Conservation (phyloP, 2,888 invertebrate species). For the Lepidochrysops patricia region DNA sequence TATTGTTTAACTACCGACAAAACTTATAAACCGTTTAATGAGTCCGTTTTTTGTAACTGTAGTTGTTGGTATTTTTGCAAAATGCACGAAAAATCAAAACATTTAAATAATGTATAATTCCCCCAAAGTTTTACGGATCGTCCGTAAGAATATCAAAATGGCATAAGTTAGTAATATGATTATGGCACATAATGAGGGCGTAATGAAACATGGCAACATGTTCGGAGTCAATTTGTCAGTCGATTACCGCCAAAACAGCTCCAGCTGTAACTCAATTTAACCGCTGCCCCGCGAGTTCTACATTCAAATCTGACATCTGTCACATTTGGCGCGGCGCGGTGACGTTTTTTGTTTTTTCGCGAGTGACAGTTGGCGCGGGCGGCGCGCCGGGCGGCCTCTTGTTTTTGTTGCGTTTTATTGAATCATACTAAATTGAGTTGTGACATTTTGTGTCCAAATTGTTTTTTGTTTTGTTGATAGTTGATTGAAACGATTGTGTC, state of each 20-base stretch:
- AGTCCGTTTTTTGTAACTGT: too few species aligned
- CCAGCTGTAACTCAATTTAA: constrained; percentile 46
- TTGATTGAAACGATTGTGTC: not conserved
- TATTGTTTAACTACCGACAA: too few species aligned
- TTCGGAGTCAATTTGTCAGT: constrained; percentile 47
- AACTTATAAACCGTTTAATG: too few species aligned
- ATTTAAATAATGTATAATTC: not conserved
- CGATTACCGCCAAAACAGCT: constrained; percentile 53
- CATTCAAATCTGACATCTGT: constrained; percentile 62
- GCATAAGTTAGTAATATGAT: constrained; percentile 18
- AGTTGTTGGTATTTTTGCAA: not conserved
- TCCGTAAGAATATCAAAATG: not conserved
- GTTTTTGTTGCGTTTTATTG: constrained; percentile 43
- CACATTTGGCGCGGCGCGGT: constrained; percentile 41
- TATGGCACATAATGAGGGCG: constrained; percentile 20
- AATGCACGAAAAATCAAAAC: not conserved
- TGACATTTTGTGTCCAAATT: constrained; percentile 9
- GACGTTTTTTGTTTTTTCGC: constrained; percentile 46
- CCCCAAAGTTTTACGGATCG: not conserved
- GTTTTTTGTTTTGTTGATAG: constrained; percentile 3
- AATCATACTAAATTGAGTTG: constrained; percentile 31
- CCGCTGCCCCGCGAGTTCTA: constrained; percentile 28
- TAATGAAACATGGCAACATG: constrained; percentile 30
- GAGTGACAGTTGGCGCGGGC: constrained; percentile 57
- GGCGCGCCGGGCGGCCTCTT: constrained; percentile 46